Percentiles rank a stretch among this genome's conserved stretches.
phyloP scores from a whole-genome alignment of 2,888 invertebrate genomes.

The Andrena camellia region DNA sequence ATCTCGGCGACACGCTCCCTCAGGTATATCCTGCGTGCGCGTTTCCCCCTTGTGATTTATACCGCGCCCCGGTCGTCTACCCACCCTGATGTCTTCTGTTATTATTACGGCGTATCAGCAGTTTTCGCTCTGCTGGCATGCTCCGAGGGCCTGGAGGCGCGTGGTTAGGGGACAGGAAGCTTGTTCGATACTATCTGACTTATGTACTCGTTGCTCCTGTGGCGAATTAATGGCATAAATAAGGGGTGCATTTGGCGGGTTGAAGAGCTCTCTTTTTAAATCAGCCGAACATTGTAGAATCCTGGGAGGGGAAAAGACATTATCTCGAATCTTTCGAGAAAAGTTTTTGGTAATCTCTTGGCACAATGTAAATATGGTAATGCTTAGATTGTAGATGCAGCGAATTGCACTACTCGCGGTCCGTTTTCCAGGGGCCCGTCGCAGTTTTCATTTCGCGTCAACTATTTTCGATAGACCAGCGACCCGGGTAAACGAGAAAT shows the following conservation, averaged over 20 bases:
- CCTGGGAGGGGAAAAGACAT: not conserved
- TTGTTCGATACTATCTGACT: not conserved
- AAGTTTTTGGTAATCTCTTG: too few relatives aligned
- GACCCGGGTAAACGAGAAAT: slow-evolving; percentile 29
- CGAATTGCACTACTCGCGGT: not conserved
- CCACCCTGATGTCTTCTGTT: not conserved
- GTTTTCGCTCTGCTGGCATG: not conserved
- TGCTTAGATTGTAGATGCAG: not conserved
- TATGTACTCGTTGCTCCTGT: not conserved
- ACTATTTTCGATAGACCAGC: slow-evolving; percentile 1
- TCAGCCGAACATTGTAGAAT: not conserved
- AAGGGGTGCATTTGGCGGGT: not conserved
- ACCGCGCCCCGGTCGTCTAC: not conserved
- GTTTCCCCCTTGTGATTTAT: slow-evolving; percentile 25
- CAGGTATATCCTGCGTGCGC: slow-evolving; percentile 17
- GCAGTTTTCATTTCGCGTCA: slow-evolving; percentile 18
- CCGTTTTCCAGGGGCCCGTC: not conserved
- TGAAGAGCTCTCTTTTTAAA: not conserved
- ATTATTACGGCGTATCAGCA: slow-evolving; percentile 3
- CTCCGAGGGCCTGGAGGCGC: not conserved
- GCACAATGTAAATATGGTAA: too few relatives aligned
- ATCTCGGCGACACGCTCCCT: slow-evolving; percentile 46
- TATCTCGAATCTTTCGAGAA: too few relatives aligned
- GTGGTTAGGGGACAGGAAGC: not conserved
- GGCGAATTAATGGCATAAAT: not conserved